These are phyloP conservation scores for Sesamia nonagrioides DNA, from an alignment of 1,140 invertebrate genomes.

Conservation along the genomic window DNA sequence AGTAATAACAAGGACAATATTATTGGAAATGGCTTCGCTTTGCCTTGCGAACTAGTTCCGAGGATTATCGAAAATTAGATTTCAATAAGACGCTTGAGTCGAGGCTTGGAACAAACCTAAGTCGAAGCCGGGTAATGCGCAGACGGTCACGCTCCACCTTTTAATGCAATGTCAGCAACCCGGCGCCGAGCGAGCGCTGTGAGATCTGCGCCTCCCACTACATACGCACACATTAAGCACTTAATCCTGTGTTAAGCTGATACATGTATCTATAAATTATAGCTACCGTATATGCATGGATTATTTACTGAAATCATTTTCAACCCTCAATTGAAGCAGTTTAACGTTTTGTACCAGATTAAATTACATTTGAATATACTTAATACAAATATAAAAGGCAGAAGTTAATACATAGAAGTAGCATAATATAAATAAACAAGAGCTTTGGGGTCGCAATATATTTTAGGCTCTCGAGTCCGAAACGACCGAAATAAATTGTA, in stretches of 20 bases:
- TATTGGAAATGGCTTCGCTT: constrained; percentile 67
- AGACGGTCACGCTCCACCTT: constrained; percentile 76
- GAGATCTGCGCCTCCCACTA: constrained; percentile 40
- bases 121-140: constrained; percentile 73
- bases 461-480: constrained; percentile 51
- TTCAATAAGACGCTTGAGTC: constrained; percentile 85
- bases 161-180: constrained; percentile 76
- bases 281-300: constrained; percentile 13
- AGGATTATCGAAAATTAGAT: constrained; percentile 87
- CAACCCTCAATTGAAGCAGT: constrained; percentile 23
- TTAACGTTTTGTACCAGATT: constrained; percentile 34
- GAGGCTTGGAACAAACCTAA: constrained; percentile 75
- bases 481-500: constrained; percentile 55
- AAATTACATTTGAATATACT: constrained; percentile 47
- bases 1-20: constrained; percentile 71
- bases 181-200: constrained; percentile 28
- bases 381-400: constrained; percentile 41
- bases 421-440: constrained; percentile 53
- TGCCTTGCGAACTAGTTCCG: constrained; percentile 64
- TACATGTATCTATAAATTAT: constrained; percentile 46
- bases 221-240: constrained; percentile 37
- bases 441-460: constrained; percentile 51
- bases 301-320: constrained; percentile 40
- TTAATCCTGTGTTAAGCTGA: constrained; percentile 42
- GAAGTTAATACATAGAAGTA: constrained; percentile 49